phyloP scores from a whole-genome alignment of 2,113 vertebrate genomes.

The Equus przewalskii region DNA sequence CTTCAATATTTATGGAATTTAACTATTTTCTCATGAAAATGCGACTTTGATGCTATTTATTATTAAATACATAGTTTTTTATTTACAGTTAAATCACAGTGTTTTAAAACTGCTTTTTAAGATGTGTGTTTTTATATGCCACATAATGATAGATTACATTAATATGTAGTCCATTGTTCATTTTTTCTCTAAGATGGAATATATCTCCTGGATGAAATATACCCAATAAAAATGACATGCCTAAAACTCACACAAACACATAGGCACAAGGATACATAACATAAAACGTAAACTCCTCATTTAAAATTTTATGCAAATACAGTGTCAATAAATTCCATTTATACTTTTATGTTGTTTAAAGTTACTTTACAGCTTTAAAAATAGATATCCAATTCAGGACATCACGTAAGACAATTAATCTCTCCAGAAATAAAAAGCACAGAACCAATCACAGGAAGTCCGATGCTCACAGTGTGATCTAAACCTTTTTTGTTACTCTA shows the following conservation, averaged over 20 bases:
- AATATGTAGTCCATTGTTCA: slow-evolving; percentile 50
- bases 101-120: slow-evolving; percentile 74
- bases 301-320: slow-evolving; percentile 44
- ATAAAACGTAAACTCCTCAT: slow-evolving; percentile 35
- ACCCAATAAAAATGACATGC: slow-evolving; percentile 54
- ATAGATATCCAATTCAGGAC: not conserved
- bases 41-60: slow-evolving; percentile 45
- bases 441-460: not conserved
- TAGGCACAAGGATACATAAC: not conserved
- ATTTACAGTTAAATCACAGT: slow-evolving; percentile 70
- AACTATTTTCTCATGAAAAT: slow-evolving; percentile 72
- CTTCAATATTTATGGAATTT: slow-evolving; percentile 59
- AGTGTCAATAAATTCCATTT: slow-evolving; percentile 5
- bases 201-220: slow-evolving; percentile 72
- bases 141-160: slow-evolving; percentile 79
- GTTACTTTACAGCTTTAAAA: slow-evolving; percentile 26
- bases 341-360: not conserved
- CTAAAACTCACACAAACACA: slow-evolving; percentile 46
- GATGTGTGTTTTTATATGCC: slow-evolving; percentile 65
- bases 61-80: slow-evolving; percentile 66
- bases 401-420: slow-evolving; percentile 21
- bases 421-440: not conserved
- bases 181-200: slow-evolving; percentile 61
- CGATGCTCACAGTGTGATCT: not conserved
- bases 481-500: slow-evolving; percentile 51